A percentile compares a stretch with the other conserved stretches of the same genome.
These are phyloP conservation scores for Rhabdomys pumilio DNA, from an alignment of 2,797 vertebrate genomes.

Conservation along the genomic window DNA sequence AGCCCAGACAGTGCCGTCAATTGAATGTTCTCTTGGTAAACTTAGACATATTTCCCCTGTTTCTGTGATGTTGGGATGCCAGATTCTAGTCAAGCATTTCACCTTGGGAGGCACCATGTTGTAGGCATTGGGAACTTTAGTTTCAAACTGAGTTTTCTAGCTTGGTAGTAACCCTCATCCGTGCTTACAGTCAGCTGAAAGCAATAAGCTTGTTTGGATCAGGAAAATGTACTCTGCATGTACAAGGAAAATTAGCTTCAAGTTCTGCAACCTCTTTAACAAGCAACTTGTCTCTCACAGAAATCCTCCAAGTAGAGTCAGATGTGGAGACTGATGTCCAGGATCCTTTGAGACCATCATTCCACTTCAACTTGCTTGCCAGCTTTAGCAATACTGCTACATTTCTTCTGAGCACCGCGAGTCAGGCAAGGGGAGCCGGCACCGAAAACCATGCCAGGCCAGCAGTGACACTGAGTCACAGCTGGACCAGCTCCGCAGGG, in stretches of 20 bases:
- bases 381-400: conserved; percentile 95
- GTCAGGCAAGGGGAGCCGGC: neutral
- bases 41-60: no score
- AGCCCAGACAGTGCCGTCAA: no score
- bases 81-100: no score
- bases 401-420: conserved; percentile 82
- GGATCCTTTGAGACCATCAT: conserved; percentile 94
- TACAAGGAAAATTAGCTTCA: conserved; percentile 84
- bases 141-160: no score
- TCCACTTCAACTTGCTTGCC: conserved; percentile 97
- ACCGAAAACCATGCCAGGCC: no score
- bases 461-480: no score
- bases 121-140: no score
- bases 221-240: conserved; percentile 98
- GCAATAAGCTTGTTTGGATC: conserved; percentile 98
- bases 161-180: conserved; percentile 90
- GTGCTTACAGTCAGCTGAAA: conserved; percentile 97
- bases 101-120: no score
- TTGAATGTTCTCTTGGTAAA: no score
- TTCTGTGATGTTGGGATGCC: no score
- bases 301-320: conserved; percentile 95
- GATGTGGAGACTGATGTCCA: conserved; percentile 90
- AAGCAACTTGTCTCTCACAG: conserved; percentile 96
- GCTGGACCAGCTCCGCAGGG: no score
- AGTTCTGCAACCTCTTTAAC: conserved; percentile 91